phyloP scores from a whole-genome alignment of 2,113 vertebrate genomes.

The Neodon shergylaensis region DNA sequence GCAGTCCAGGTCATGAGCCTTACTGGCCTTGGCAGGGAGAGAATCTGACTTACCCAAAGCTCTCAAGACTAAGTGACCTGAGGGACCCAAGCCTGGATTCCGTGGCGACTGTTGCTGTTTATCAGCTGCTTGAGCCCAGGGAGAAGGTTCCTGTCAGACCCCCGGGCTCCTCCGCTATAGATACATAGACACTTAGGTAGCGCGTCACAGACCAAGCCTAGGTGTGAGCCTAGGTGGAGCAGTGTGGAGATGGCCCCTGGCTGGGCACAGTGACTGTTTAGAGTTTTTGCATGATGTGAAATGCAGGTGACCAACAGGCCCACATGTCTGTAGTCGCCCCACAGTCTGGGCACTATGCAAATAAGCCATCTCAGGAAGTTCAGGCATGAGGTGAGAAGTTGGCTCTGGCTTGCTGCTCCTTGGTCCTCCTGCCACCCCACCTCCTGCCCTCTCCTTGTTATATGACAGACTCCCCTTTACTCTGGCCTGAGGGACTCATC shows the following conservation, averaged over 20 bases:
- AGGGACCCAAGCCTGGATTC: neutral
- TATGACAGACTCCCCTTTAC: neutral
- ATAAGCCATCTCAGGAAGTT: neutral
- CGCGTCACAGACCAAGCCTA: neutral
- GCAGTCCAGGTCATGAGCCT: neutral
- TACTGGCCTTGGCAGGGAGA: neutral
- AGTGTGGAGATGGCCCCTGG: neutral
- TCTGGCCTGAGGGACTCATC: neutral
- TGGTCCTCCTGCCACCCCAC: neutral
- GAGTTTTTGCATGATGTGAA: neutral
- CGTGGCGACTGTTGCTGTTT: neutral
- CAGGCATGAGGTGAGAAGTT: neutral
- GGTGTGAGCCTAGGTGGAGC: neutral
- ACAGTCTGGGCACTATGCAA: neutral
- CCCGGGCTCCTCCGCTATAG: neutral
- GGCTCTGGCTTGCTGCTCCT: neutral
- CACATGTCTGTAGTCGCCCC: neutral
- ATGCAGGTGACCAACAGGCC: neutral
- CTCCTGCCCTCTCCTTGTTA: neutral
- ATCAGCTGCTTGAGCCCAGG: neutral
- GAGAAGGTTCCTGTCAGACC: neutral
- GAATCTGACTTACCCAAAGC: neutral
- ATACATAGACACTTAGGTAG: neutral
- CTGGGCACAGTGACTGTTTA: neutral
- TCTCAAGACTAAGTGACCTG: neutral